Evolutionary conservation across 1,140 invertebrate species (phyloP).

Genomic region (Halesus radiatus): DNA sequence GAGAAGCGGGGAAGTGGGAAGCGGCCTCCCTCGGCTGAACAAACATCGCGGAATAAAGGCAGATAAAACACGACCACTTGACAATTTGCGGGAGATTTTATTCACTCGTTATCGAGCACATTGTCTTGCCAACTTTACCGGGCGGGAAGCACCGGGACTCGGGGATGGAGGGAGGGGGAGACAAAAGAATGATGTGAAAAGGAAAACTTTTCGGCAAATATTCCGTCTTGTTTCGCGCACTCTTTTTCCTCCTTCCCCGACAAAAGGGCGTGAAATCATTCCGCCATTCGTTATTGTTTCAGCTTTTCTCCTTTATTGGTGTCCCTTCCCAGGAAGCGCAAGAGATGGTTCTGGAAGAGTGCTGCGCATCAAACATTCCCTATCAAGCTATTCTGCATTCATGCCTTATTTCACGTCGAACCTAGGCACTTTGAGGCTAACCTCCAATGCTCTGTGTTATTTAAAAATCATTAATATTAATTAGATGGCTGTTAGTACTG

Average conservation of each 20-base stretch:
- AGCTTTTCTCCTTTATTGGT: slow-evolving; percentile 34
- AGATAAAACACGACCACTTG: slow-evolving; percentile 54
- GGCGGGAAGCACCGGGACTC: not conserved
- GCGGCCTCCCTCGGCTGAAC: slow-evolving; percentile 33
- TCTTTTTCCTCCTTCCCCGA: slow-evolving; percentile 40
- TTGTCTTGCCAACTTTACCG: slow-evolving; percentile 52
- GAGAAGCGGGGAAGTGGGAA: not conserved
- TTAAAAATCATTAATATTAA: too few species aligned
- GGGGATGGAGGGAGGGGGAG: slow-evolving; percentile 16
- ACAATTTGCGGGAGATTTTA: slow-evolving; percentile 53
- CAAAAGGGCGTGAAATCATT: slow-evolving; percentile 50
- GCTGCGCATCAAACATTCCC: too few species aligned
- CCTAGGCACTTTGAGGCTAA: too few species aligned
- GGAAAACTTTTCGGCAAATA: slow-evolving; percentile 55
- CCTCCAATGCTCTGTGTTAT: too few species aligned
- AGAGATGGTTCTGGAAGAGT: not conserved
- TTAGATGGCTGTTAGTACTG: too few species aligned
- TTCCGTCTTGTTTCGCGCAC: slow-evolving; percentile 45
- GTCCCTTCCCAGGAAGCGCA: not conserved
- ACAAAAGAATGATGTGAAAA: slow-evolving; percentile 55
- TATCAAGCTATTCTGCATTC: too few species aligned
- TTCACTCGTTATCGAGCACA: slow-evolving; percentile 57
- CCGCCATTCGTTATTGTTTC: slow-evolving; percentile 51
- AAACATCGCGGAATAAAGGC: slow-evolving; percentile 52
- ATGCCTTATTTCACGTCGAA: too few species aligned